phyloP scores from a whole-genome alignment of 2,113 vertebrate species.

The Alligator sinensis region DNA sequence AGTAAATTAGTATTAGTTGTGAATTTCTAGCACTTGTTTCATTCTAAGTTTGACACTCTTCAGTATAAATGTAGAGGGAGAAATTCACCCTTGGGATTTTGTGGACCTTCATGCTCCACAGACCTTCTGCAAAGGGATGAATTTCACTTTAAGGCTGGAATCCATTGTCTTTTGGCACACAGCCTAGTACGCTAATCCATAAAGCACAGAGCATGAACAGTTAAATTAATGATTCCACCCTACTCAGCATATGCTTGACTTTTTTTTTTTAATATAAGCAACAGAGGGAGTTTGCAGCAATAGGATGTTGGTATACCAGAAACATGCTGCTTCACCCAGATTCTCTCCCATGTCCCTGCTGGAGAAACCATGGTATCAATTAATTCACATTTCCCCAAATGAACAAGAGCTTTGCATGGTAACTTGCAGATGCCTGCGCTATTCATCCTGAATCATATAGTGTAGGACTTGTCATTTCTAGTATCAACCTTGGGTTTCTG shows the following conservation, averaged over 20 bases:
- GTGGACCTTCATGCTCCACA: neutral
- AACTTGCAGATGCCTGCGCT: neutral
- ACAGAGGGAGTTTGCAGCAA: neutral
- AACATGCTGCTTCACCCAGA: neutral
- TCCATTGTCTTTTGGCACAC: too few species aligned
- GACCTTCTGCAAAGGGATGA: neutral
- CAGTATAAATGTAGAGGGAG: neutral
- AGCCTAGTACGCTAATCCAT: too few species aligned
- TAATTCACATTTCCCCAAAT: neutral
- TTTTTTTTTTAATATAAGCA: neutral
- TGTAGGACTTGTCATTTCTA: neutral
- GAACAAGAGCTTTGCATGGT: neutral
- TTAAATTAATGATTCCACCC: neutral
- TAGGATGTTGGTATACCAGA: neutral
- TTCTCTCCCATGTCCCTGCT: neutral
- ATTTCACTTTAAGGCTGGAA: neutral
- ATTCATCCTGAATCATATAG: accelerated
- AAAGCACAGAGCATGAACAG: neutral
- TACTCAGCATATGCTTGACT: neutral
- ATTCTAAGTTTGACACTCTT: neutral
- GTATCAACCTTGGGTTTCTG: neutral
- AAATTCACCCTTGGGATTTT: neutral
- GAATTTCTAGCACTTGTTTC: neutral
- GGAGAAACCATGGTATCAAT: neutral
- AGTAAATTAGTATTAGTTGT: neutral